Evolutionary conservation across 1,140 invertebrate genomes (phyloP).

Genomic region (Brachionus plicatilis): DNA sequence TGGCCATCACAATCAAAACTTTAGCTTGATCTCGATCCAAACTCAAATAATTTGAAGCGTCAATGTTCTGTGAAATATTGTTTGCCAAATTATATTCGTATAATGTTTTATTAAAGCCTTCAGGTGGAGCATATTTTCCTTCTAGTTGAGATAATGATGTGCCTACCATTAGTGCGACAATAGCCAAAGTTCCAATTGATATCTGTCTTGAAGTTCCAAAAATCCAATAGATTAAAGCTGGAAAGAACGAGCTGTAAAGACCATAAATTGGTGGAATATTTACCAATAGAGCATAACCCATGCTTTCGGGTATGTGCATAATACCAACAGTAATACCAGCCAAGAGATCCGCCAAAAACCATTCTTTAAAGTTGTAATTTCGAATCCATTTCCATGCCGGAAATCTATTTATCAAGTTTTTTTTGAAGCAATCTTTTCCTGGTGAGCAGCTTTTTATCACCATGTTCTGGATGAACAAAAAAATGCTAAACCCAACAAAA

Average conservation of each 20-base stretch:
- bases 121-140: neutral
- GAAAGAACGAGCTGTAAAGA: slow-evolving; percentile 89
- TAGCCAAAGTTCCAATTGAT: slow-evolving; percentile 85
- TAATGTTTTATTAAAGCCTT: neutral
- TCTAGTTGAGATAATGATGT: neutral
- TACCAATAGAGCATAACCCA: slow-evolving; percentile 83
- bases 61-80: neutral
- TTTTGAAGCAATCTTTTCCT: neutral
- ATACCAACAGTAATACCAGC: slow-evolving; percentile 58
- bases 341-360: slow-evolving; percentile 52
- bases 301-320: slow-evolving; percentile 58
- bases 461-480: neutral
- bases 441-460: neutral
- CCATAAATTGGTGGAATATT: slow-evolving; percentile 79
- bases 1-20: slow-evolving; percentile 10
- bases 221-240: slow-evolving; percentile 78
- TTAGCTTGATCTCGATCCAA: neutral
- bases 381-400: slow-evolving; percentile 49
- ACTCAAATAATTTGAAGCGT: neutral
- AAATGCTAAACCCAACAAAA: neutral
- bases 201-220: slow-evolving; percentile 84
- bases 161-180: slow-evolving; percentile 72
- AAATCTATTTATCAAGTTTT: slow-evolving; percentile 42
- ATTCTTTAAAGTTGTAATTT: slow-evolving; percentile 53
- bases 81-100: neutral